Conservation (phyloP, 2,797 vertebrate species). For the Poeciliopsis gracilis region DNA sequence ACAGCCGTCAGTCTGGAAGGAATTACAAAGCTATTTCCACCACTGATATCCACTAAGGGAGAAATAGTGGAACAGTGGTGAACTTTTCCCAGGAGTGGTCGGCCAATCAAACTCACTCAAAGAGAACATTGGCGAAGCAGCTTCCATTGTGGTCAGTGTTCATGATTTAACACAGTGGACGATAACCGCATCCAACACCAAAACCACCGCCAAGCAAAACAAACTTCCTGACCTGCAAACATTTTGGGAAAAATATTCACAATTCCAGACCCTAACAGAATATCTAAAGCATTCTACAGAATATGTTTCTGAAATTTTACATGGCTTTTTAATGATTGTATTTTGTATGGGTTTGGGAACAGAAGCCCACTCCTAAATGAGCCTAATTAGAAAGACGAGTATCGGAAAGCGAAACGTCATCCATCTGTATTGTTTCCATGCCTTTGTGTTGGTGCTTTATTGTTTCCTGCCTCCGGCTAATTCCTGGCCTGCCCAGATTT, state of each 20-base stretch:
- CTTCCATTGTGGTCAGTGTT: no score
- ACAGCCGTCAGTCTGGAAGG: no score
- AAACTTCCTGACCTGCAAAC: not conserved
- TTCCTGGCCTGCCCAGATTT: conserved; percentile 69
- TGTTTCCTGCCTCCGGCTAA: conserved; percentile 62
- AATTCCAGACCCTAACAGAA: not conserved
- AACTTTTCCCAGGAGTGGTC: no score
- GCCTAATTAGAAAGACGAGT: not conserved
- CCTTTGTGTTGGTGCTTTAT: conserved; percentile 20
- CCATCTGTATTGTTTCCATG: conserved; percentile 10
- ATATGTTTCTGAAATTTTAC: not conserved
- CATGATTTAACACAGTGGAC: no score
- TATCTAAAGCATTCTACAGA: not conserved
- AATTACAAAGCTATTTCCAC: no score
- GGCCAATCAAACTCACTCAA: no score
- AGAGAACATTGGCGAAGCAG: no score
- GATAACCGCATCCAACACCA: no score
- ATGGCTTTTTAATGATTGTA: not conserved
- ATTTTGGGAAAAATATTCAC: not conserved
- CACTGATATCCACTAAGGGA: no score
- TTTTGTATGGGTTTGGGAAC: not conserved
- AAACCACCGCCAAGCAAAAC: no score
- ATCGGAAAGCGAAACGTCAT: conserved; percentile 16
- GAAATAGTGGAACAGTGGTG: no score
- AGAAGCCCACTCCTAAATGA: not conserved